These are phyloP conservation scores for Antechinus flavipes DNA, from an alignment of 2,113 vertebrate species.

Conservation along the genomic window DNA sequence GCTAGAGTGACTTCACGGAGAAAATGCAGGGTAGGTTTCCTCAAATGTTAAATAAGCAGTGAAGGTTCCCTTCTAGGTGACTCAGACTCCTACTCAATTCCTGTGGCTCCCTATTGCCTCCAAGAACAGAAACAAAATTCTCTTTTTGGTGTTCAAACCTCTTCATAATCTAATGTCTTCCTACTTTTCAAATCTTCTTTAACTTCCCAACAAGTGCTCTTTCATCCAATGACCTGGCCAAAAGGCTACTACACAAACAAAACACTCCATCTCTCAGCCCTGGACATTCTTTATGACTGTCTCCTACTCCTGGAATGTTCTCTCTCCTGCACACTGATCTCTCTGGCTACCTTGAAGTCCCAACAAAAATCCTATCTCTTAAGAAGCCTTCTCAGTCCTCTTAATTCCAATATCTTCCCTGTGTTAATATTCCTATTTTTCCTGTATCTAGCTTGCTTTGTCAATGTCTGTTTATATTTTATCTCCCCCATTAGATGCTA, in stretches of 20 bases:
- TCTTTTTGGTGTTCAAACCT: background rate
- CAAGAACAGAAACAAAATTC: background rate
- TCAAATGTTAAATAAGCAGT: background rate
- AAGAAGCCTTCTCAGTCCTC: background rate
- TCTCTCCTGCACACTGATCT: background rate
- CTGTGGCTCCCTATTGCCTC: background rate
- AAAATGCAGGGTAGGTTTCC: background rate
- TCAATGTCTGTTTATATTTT: background rate
- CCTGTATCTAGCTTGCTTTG: background rate
- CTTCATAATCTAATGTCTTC: background rate
- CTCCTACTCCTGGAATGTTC: background rate
- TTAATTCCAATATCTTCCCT: background rate
- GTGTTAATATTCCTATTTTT: background rate
- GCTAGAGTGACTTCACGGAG: background rate
- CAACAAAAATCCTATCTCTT: background rate
- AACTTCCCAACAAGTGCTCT: background rate
- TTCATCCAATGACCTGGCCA: background rate
- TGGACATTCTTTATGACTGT: background rate
- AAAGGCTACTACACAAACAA: background rate
- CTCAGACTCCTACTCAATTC: background rate
- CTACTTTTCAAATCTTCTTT: background rate
- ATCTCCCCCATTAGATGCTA: background rate
- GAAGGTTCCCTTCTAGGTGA: background rate
- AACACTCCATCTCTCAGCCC: background rate
- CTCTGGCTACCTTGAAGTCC: background rate